phyloP scores from a whole-genome alignment of 2,113 vertebrate species.

The Pagrus major region DNA sequence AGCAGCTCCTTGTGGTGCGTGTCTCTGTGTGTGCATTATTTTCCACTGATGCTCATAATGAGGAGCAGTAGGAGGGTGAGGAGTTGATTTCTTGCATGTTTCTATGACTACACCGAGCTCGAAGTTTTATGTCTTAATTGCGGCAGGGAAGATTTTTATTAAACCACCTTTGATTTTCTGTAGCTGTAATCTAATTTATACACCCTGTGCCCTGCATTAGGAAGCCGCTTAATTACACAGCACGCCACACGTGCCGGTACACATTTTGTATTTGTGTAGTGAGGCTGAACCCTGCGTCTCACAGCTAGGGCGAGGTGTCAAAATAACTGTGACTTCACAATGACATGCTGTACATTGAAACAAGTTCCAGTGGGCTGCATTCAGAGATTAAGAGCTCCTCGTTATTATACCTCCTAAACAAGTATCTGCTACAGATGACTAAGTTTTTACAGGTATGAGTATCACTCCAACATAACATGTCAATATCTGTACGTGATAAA shows the following conservation, averaged over 20 bases:
- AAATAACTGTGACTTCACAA: background rate
- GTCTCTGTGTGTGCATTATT: constrained; percentile 6
- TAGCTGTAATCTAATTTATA: constrained; percentile 62
- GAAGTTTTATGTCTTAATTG: constrained; percentile 58
- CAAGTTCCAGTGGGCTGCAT: background rate
- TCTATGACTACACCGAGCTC: constrained; percentile 43
- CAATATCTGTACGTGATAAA: no score
- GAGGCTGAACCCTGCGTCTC: constrained; percentile 10
- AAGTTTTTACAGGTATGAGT: no score
- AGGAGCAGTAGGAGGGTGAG: constrained; percentile 19
- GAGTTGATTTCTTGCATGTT: constrained; percentile 35
- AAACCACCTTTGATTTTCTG: constrained; percentile 53
- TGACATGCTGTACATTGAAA: background rate
- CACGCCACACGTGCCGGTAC: background rate
- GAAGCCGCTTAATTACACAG: constrained; percentile 55
- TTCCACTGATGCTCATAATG: constrained; percentile 17
- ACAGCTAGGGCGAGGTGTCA: constrained; percentile 1
- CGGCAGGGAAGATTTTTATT: constrained; percentile 53
- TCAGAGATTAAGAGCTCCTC: background rate
- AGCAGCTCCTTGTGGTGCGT: background rate
- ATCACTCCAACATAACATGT: no score
- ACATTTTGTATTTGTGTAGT: constrained; percentile 4
- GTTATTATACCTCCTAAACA: no score
- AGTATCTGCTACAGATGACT: no score
- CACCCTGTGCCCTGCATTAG: constrained; percentile 43